Evolutionary conservation across 2,113 vertebrate genomes (phyloP).

Genomic region (Tringa solitaria): DNA sequence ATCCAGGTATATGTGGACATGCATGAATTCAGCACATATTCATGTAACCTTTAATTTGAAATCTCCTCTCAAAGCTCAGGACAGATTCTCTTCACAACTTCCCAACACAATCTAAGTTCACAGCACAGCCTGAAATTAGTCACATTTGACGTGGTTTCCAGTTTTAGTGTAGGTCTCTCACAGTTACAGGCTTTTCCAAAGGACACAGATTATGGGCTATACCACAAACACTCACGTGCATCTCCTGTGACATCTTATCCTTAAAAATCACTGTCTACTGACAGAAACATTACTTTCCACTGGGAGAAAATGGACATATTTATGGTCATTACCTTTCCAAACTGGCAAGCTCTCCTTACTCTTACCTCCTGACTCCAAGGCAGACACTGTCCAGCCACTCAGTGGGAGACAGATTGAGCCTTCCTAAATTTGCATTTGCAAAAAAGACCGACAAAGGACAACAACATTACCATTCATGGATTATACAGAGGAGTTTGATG

Average conservation of each 20-base stretch:
- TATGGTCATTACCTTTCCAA: background rate
- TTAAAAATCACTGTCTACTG: too few species aligned
- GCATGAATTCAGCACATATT: background rate
- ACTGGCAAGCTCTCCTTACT: background rate
- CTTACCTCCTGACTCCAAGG: background rate
- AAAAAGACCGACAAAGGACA: background rate
- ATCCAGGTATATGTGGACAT: fast-evolving
- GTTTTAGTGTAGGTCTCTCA: background rate
- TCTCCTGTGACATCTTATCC: background rate
- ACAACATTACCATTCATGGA: background rate
- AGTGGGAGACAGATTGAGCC: background rate
- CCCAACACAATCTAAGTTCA: background rate
- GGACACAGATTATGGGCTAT: background rate
- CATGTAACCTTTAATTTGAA: background rate
- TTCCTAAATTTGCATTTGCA: background rate
- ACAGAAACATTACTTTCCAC: background rate
- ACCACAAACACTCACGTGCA: background rate
- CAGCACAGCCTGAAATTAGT: background rate
- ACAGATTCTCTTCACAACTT: background rate
- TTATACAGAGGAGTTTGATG: background rate
- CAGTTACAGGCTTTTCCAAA: background rate
- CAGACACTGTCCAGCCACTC: background rate
- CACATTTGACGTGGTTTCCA: background rate
- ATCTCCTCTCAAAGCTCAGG: background rate
- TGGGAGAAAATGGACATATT: background rate